Percentiles rank a stretch among this genome's conserved stretches.
Conservation (phyloP, 2,888 invertebrate genomes). For the Girardia tigrina region DNA sequence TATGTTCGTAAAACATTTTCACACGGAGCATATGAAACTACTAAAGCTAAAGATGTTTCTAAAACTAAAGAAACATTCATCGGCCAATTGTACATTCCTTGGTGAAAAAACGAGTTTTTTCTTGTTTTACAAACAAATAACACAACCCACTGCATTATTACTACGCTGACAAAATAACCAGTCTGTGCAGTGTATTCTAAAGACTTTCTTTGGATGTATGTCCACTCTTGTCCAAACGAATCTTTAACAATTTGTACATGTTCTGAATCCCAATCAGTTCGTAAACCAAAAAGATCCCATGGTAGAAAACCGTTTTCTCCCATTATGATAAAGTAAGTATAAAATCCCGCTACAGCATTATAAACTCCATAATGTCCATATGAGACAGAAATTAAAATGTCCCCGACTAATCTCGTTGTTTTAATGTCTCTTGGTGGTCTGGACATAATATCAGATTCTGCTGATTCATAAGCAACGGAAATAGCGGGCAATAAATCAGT, state of each 20-base stretch:
- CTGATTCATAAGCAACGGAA: constrained; percentile 29
- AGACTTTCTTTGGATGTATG: constrained; percentile 28
- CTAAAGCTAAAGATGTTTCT: constrained; percentile 27
- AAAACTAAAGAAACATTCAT: not conserved
- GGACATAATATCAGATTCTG: constrained; percentile 30
- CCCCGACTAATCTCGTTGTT: not conserved
- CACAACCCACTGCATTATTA: constrained; percentile 37
- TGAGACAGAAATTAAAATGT: constrained; percentile 69
- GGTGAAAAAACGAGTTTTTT: constrained; percentile 30
- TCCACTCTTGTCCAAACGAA: constrained; percentile 23
- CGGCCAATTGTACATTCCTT: constrained; percentile 28
- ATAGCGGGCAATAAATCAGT: constrained; percentile 30
- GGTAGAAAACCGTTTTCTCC: constrained; percentile 26
- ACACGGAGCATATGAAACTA: constrained; percentile 21
- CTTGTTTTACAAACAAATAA: constrained; percentile 36
- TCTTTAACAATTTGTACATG: not conserved
- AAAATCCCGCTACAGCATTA: constrained; percentile 75
- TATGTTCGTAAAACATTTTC: not conserved
- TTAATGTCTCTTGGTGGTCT: constrained; percentile 23
- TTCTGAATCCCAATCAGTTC: not conserved
- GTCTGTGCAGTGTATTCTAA: constrained; percentile 37
- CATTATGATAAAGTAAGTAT: constrained; percentile 26
- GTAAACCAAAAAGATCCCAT: not conserved
- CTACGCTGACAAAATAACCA: constrained; percentile 36
- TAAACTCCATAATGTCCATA: constrained; percentile 98